A percentile compares a stretch with the other conserved stretches of the same genome.
Conservation (phyloP, 2,113 vertebrate genomes). For the Hiodon alosoides region DNA sequence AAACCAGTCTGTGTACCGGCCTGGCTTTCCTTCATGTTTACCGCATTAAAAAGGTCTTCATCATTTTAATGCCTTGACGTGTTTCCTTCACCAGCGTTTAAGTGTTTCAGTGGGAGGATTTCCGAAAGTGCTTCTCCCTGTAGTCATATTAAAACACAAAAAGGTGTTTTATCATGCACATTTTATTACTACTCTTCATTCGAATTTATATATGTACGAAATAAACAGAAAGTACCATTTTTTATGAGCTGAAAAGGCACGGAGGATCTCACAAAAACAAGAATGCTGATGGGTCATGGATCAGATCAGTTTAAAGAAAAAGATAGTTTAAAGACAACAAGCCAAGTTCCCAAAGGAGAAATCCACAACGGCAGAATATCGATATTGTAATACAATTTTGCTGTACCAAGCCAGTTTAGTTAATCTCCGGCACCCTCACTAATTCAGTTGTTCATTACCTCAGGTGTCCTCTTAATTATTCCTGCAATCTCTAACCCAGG, state of each 20-base stretch:
- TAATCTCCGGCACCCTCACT: slow-evolving; percentile 55
- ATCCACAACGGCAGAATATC: slow-evolving; percentile 52
- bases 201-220: slow-evolving; percentile 5
- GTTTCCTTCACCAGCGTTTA: slow-evolving; percentile 15
- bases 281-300: slow-evolving; percentile 31
- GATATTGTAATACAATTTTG: slow-evolving; percentile 49
- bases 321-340: slow-evolving; percentile 42
- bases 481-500: slow-evolving; percentile 38
- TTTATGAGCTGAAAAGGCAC: slow-evolving; percentile 16
- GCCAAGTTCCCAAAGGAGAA: slow-evolving; percentile 51
- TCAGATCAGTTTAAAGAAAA: slow-evolving; percentile 28
- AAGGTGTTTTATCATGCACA: slow-evolving; percentile 25
- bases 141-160: slow-evolving; percentile 28
- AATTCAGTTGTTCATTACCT: slow-evolving; percentile 53
- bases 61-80: slow-evolving; percentile 20
- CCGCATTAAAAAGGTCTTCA: slow-evolving; percentile 24
- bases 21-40: slow-evolving; percentile 8
- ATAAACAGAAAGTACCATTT: neutral
- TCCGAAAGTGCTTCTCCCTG: slow-evolving; percentile 7
- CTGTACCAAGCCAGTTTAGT: slow-evolving; percentile 48
- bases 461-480: slow-evolving; percentile 56
- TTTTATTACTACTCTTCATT: slow-evolving; percentile 29
- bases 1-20: neutral
- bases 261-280: slow-evolving; percentile 20
- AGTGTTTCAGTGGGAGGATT: slow-evolving; percentile 21